Evolutionary conservation across 2,797 vertebrate genomes (phyloP), one percentile per base, ranked within the genome.

Genomic region (Notolabrus celidotus): DNA sequence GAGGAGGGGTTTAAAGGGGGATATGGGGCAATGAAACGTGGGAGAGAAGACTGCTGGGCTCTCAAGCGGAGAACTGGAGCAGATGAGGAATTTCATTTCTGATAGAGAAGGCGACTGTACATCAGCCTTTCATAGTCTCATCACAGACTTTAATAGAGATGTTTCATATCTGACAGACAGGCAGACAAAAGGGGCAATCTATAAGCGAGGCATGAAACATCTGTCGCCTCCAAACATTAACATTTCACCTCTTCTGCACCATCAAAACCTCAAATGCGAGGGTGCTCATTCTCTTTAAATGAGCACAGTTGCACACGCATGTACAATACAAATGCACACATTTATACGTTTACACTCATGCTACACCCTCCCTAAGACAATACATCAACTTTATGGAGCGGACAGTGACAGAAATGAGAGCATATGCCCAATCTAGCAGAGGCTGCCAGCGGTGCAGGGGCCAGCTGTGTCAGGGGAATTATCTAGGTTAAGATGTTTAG

Each of bases 401-500:
- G 74, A 67, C 65, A 56, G 64, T 49, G 56, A 74, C 67, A 67
- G 46, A 84, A 83, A 86, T 41, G 70, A 54, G 73, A 83, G 74
- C 79, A 77, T 77, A 64, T 81, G 84, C 81, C 79, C 67, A 67
- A 54, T 69, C 57, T n/a, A 50, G 67, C 31, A 1, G 36, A 72
- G 79, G 69, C 65, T 74, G 86, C 62, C 79, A 85, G 74, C 53
- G 6, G 81, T 83, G 80, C 2, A 6, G 46, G 38, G 47, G 79
- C 74, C 87, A 86, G 84, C 84, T 89, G 88, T 86, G 87, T 79
- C 71, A 16, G 52, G 39, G 67, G 53, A 84, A 65, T 85, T 67
- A 88, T 86, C 77, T 83, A 49, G 80, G 83, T 89, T 86, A 85
- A 87, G 83, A 85, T 67, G 71, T 85, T 87, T 79, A 79, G 80